A percentile compares a stretch with the other conserved stretches of the same genome.
Conservation (phyloP, 2,888 invertebrate species). For the Hymenopus coronatus region DNA sequence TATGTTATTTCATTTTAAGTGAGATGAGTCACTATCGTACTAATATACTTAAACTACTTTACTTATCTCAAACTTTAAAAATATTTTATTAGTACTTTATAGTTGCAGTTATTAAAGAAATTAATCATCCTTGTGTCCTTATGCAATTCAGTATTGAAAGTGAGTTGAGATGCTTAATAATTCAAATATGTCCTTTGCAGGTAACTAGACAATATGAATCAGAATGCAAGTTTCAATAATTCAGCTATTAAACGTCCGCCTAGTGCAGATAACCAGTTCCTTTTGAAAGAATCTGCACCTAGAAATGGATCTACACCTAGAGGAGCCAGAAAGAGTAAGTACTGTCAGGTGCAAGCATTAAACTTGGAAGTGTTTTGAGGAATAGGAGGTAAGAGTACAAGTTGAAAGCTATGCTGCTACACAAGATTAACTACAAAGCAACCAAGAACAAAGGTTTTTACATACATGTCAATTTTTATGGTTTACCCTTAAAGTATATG, state of each 20-base stretch:
- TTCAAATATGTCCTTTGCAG: not conserved
- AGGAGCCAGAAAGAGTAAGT: slow-evolving; percentile 30
- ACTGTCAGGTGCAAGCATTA: no score
- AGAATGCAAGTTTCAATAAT: slow-evolving; percentile 22
- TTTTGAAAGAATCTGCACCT: slow-evolving; percentile 37
- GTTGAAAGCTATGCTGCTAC: no score
- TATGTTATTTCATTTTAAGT: no score
- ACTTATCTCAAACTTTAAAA: not conserved
- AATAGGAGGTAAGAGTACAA: no score
- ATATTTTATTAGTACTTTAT: no score
- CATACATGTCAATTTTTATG: no score
- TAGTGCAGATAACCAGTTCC: slow-evolving; percentile 39
- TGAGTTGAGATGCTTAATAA: not conserved
- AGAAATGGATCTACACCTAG: slow-evolving; percentile 38
- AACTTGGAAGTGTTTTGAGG: no score
- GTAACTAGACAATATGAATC: slow-evolving; percentile 18
- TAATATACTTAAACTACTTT: not conserved
- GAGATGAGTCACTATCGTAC: no score
- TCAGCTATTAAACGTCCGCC: slow-evolving; percentile 7
- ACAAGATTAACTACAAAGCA: no score
- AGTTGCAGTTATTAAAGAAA: not conserved
- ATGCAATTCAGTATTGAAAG: no score
- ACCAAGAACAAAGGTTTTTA: no score
- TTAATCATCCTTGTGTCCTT: not conserved
- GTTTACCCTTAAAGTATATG: no score